These are phyloP conservation scores for Gambelia wislizenii DNA, from an alignment of 2,797 vertebrate genomes.

Conservation along the genomic window DNA sequence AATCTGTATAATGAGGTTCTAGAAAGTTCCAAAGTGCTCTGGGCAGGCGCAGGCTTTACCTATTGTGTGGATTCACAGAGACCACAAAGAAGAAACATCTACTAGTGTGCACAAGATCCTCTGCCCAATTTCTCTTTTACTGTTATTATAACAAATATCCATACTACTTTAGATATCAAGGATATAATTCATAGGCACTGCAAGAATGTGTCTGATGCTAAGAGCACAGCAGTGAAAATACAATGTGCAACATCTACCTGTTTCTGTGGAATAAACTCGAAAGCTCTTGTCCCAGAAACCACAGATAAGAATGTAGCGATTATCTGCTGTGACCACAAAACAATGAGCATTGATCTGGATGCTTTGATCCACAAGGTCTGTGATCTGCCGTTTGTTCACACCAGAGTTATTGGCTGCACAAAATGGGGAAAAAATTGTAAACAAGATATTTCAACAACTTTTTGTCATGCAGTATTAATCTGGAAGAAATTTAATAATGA, in stretches of 20 bases:
- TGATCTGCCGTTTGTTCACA: constrained; percentile 97
- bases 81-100: too few species aligned
- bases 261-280: constrained; percentile 97
- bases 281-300: constrained; percentile 99
- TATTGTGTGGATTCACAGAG: too few species aligned
- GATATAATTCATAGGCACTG: not conserved
- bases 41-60: too few species aligned
- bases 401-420: constrained; percentile 91
- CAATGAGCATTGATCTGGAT: constrained; percentile 98
- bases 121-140: not conserved
- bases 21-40: too few species aligned
- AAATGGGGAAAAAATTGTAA: constrained; percentile 48
- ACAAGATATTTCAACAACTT: constrained; percentile 58
- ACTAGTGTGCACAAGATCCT: too few species aligned
- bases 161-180: not conserved
- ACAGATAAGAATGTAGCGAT: constrained; percentile 98
- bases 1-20: too few species aligned
- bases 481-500: constrained; percentile 67
- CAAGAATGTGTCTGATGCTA: not conserved
- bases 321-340: constrained; percentile 99
- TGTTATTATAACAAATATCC: not conserved
- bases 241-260: constrained; percentile 79
- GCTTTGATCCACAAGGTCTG: constrained; percentile 98
- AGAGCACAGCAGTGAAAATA: not conserved
- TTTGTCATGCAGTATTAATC: constrained; percentile 58